Evolutionary conservation across 2,888 invertebrate species (phyloP), one percentile per base, ranked within the genome.

Genomic region (Agrochola litura): DNA sequence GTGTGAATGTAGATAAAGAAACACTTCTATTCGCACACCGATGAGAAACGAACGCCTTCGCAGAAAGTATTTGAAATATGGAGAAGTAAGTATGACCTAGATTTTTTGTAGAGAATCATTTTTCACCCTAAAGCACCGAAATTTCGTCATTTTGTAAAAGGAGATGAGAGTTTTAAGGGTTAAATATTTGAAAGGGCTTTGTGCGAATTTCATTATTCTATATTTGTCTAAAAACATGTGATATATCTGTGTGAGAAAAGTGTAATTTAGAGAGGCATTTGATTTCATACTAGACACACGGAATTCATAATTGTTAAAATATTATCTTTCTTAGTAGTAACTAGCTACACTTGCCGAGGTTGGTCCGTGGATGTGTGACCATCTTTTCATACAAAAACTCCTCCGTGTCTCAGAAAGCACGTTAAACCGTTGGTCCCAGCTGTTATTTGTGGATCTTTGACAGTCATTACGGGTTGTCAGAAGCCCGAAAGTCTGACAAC

Each of bases 1-100:
- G 95, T 95, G 90, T 83, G 90, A 68, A 91, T 92, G 86, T 92
- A 93, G 95, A 95, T 95, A 95, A 93, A 90, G 88, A 72, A 84
- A 83, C 89, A 92, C 83, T 89, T 83, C 89, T 91, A 92, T 90
- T 60, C 49, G 43, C 79, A 86, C 90, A 86, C 83, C 88, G 80
- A 73, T 76, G 76, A 79, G 79, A 66, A 65, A 58, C 75, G 54
- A 63, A 68, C 86, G 86, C 41, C 37, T 64, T 4, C 30, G 22
- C 64, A 69, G 43, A 30, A 63, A 73, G 52, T 67, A 25, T 58
- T 73, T 67, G 58, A 82, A 77, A 46, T 77, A 83, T 83, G 83
- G 12, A 52, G 37, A 76, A 82, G 83, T 83, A 85, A 66, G 83
- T 82, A 83, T 85, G 49, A 0, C 77, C 77, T 60, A 10, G 10